Percentiles rank a stretch among this genome's conserved stretches.
Conservation (phyloP, 2,113 vertebrate species). For the Chinchilla lanigera region DNA sequence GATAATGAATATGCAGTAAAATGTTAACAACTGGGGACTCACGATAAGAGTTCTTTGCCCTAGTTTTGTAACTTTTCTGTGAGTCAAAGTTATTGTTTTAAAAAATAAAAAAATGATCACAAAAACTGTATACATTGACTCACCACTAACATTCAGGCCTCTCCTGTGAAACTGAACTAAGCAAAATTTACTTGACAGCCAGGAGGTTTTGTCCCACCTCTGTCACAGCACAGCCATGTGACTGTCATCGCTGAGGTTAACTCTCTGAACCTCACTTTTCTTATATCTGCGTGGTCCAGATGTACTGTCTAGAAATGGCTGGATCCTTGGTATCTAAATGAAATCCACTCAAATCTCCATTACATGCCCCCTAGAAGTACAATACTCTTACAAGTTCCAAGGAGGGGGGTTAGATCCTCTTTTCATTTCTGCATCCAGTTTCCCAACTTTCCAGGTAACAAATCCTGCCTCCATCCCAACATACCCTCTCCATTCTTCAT, state of each 20-base stretch:
- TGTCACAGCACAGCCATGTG: not conserved
- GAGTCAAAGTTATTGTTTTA: not conserved
- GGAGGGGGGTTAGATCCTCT: not conserved
- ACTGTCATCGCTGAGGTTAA: not conserved
- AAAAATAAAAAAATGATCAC: not conserved
- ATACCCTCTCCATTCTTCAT: not conserved
- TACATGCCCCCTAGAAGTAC: not conserved
- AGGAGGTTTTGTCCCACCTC: not conserved
- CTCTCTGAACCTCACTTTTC: not conserved
- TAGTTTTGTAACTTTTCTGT: not conserved
- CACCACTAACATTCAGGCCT: not conserved
- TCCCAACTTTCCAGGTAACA: not conserved
- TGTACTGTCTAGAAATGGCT: not conserved
- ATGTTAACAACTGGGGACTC: not conserved
- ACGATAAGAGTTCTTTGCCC: not conserved
- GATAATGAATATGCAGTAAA: not conserved
- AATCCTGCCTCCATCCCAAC: not conserved
- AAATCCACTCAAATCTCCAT: not conserved
- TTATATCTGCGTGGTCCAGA: not conserved
- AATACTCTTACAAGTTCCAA: not conserved
- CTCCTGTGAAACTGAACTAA: not conserved
- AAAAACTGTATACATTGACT: not conserved
- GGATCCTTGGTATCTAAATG: not conserved
- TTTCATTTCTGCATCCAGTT: not conserved
- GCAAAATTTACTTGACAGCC: not conserved